Conservation (phyloP, 2,888 invertebrate species). For the Amphipoea oculea region DNA sequence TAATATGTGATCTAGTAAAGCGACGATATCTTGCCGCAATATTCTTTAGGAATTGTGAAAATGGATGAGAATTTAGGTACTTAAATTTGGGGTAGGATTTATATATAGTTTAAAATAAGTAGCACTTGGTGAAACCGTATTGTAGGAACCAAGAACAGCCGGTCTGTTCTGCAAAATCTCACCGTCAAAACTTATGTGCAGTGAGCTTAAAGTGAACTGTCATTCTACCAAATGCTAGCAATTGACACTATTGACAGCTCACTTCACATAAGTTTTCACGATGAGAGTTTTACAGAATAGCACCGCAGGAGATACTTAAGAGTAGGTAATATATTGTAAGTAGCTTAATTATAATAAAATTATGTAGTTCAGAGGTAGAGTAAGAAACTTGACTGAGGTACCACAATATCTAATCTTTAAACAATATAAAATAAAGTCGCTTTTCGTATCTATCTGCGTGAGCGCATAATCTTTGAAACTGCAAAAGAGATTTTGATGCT, state of each 20-base stretch:
- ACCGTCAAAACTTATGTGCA: no score
- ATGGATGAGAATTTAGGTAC: neutral
- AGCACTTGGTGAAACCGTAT: slow-evolving; percentile 1
- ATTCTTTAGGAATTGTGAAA: slow-evolving; percentile 3
- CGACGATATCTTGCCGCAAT: slow-evolving; percentile 44
- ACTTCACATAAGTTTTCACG: neutral
- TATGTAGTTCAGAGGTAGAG: neutral
- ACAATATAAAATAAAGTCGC: neutral
- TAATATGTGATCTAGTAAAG: neutral
- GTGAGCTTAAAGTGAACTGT: neutral
- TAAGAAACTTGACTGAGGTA: slow-evolving; percentile 24
- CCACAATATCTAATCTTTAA: neutral
- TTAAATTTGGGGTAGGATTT: neutral
- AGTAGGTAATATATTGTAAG: neutral
- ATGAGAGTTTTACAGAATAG: neutral
- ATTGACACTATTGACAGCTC: neutral
- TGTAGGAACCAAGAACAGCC: slow-evolving; percentile 8
- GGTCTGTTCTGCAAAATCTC: neutral
- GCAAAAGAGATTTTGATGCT: neutral
- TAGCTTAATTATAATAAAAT: neutral
- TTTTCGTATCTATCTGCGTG: neutral
- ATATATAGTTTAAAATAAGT: neutral
- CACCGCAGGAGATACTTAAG: neutral
- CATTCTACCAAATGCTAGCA: neutral
- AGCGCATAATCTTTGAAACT: no score